A percentile compares a stretch with the other conserved stretches of the same genome.
Evolutionary conservation across 2,888 invertebrate genomes (phyloP).

Genomic region (Cantharis rustica): DNA sequence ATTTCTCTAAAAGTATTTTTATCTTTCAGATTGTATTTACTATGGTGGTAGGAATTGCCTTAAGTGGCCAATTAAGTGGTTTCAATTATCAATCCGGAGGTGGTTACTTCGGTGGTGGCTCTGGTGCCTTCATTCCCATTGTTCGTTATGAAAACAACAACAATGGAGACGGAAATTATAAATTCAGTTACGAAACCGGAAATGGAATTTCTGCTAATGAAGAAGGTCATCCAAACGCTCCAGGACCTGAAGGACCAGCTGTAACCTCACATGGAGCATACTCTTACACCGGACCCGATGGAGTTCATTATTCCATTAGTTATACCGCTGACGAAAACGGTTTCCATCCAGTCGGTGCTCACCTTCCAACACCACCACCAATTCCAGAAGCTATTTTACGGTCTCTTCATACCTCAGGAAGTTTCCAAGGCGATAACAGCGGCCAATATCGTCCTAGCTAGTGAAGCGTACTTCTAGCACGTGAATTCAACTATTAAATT

Average conservation of each 20-base stretch:
- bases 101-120: not conserved
- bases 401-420: conserved; percentile 36
- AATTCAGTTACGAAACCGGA: conserved; percentile 66
- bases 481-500: not conserved
- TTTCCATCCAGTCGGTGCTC: conserved; percentile 61
- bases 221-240: conserved; percentile 47
- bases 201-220: conserved; percentile 67
- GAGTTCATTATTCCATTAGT: conserved; percentile 60
- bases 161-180: conserved; percentile 68
- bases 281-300: conserved; percentile 65
- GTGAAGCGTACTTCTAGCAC: conserved; percentile 8
- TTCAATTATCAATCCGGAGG: not conserved
- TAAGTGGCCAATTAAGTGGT: conserved; percentile 8
- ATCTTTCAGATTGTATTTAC: conserved; percentile 20
- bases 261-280: conserved; percentile 59
- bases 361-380: conserved; percentile 64
- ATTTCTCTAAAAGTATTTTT: not conserved
- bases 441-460: conserved; percentile 42
- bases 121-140: conserved; percentile 60
- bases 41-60: conserved; percentile 9
- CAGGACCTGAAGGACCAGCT: conserved; percentile 38
- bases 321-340: conserved; percentile 66
- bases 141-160: conserved; percentile 64
- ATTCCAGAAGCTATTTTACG: conserved; percentile 62
- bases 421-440: conserved; percentile 33